A percentile compares a stretch with the other conserved stretches of the same genome.
These are phyloP conservation scores for Hemicordylus capensis DNA, from an alignment of 2,113 vertebrate species.

Conservation along the genomic window DNA sequence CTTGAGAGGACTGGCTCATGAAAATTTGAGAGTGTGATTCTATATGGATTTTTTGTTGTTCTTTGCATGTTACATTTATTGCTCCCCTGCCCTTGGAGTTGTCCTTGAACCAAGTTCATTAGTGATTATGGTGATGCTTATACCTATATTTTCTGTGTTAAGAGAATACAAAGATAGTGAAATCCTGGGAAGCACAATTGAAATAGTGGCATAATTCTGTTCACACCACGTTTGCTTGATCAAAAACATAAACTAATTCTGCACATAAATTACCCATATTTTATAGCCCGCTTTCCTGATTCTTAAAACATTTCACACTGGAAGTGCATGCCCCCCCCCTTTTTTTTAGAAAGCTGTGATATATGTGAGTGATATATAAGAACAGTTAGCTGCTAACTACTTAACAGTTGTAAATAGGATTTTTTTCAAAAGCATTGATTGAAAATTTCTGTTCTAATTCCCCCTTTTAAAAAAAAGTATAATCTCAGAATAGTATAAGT, in stretches of 20 bases:
- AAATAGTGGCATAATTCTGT: neutral
- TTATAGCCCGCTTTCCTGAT: conserved; percentile 46
- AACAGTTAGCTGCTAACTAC: conserved; percentile 31
- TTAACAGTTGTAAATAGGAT: conserved; percentile 39
- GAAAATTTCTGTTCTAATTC: conserved; percentile 32
- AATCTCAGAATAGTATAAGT: neutral
- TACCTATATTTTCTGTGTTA: neutral
- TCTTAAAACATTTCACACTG: neutral
- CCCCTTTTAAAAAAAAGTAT: conserved; percentile 31
- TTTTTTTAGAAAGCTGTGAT: conserved; percentile 18
- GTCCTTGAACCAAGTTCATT: neutral
- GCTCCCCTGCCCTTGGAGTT: neutral
- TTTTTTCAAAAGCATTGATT: conserved; percentile 16
- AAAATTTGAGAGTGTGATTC: neutral
- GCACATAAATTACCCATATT: conserved; percentile 6
- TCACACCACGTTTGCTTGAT: neutral
- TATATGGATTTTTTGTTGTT: neutral
- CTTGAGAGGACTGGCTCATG: neutral
- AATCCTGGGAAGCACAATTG: neutral
- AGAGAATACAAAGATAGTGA: neutral
- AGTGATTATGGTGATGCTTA: neutral
- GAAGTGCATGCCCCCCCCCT: conserved; percentile 32
- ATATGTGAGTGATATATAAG: conserved; percentile 23
- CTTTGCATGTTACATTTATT: neutral
- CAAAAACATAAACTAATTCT: neutral